phyloP scores from a whole-genome alignment of 2,797 vertebrate genomes.

The Crotalus adamanteus region DNA sequence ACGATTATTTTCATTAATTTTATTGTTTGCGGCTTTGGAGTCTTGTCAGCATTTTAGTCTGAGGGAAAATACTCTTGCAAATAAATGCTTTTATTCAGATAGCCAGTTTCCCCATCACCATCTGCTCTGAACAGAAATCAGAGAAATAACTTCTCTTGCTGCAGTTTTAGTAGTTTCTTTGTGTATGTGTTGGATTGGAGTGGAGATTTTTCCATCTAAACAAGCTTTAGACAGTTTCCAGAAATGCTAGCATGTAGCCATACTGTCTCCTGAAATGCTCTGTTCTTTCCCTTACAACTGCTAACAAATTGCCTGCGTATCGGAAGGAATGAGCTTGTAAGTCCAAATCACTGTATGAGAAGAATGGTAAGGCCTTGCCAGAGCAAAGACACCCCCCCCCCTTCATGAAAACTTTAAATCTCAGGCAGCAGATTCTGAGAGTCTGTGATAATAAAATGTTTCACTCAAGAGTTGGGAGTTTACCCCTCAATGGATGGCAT shows the following conservation, averaged over 20 bases:
- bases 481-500: neutral
- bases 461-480: neutral
- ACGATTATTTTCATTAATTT: neutral
- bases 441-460: neutral
- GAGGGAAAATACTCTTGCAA: neutral
- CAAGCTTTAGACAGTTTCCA: conserved; percentile 22
- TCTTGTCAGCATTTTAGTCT: neutral
- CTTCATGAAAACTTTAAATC: neutral
- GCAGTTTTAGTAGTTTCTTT: conserved; percentile 23
- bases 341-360: conserved; percentile 10
- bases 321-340: conserved; percentile 19
- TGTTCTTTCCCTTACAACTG: conserved; percentile 14
- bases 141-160: conserved; percentile 8
- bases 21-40: neutral
- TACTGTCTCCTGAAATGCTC: conserved; percentile 32
- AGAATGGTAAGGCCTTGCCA: neutral
- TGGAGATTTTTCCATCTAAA: conserved; percentile 35
- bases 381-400: neutral
- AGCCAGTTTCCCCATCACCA: neutral
- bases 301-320: conserved; percentile 22
- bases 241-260: conserved; percentile 20
- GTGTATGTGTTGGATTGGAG: conserved; percentile 32
- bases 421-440: neutral
- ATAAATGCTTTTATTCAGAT: neutral
- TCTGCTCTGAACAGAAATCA: neutral